Evolutionary conservation across 2,113 vertebrate genomes (phyloP).

Genomic region (Aegotheles bennettii): DNA sequence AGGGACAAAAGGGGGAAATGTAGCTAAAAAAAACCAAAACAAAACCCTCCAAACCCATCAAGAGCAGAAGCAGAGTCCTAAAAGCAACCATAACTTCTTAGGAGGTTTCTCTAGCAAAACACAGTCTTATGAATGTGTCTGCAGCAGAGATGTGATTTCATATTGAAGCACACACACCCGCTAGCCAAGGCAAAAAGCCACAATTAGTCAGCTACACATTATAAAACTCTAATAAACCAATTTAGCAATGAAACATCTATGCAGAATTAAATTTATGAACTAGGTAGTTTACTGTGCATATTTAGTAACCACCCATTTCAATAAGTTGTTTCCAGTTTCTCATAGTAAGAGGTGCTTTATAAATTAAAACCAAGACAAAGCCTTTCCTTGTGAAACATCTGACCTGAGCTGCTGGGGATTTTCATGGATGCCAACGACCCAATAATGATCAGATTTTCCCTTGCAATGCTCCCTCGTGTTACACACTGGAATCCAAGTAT

Average conservation of each 20-base stretch:
- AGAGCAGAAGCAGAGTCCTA: neutral
- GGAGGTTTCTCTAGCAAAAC: neutral
- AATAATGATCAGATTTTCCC: constrained; percentile 92
- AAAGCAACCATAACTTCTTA: neutral
- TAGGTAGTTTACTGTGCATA: neutral
- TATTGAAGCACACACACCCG: neutral
- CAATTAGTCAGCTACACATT: neutral
- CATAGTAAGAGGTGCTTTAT: neutral
- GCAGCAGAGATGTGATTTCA: neutral
- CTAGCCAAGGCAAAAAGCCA: neutral
- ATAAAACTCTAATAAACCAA: neutral
- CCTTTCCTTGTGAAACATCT: neutral
- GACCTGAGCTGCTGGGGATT: constrained; percentile 94
- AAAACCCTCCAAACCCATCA: neutral
- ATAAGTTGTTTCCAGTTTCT: neutral
- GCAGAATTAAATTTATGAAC: neutral
- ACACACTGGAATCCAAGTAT: constrained; percentile 89
- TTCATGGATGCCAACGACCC: constrained; percentile 93
- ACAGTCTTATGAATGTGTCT: neutral
- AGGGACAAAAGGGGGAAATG: neutral
- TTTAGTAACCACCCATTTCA: neutral
- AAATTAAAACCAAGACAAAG: neutral
- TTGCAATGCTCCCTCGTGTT: constrained; percentile 89
- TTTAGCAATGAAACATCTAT: neutral
- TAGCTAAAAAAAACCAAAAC: fast-evolving